Conservation (phyloP, 2,797 vertebrate genomes). For the Staurois parvus region DNA sequence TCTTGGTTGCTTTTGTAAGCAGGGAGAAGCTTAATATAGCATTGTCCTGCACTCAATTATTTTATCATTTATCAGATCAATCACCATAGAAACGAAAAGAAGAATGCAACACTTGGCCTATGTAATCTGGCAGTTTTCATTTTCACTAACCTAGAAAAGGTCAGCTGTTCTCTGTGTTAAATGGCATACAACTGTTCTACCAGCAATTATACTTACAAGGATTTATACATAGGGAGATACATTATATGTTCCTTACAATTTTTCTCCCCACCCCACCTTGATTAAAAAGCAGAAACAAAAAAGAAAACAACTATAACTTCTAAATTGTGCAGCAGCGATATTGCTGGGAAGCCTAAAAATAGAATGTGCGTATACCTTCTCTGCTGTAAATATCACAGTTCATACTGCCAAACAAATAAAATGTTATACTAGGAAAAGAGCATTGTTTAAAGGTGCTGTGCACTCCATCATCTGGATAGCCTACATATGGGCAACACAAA, state of each 20-base stretch:
- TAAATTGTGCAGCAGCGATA: no score
- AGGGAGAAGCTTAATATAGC: conserved; percentile 9
- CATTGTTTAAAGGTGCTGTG: no score
- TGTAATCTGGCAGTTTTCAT: conserved; percentile 43
- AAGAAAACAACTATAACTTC: no score
- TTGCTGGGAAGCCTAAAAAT: no score
- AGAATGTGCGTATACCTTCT: no score
- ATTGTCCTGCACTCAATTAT: conserved; percentile 22
- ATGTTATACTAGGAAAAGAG: no score
- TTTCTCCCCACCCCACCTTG: background rate
- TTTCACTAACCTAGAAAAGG: conserved; percentile 35
- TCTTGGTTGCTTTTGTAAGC: background rate
- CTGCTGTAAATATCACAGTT: no score
- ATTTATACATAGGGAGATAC: conserved; percentile 9
- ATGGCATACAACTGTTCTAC: conserved; percentile 5
- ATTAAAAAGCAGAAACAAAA: background rate
- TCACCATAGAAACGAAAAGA: conserved; percentile 22
- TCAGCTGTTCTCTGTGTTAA: conserved; percentile 23
- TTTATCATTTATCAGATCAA: conserved; percentile 33
- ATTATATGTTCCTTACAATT: background rate
- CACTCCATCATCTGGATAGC: no score
- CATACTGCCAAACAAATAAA: no score
- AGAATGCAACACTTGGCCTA: conserved; percentile 23
- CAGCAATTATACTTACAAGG: conserved; percentile 6
- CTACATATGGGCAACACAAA: no score